These are phyloP conservation scores for Panthera leo DNA, from an alignment of 2,113 vertebrate genomes.

Conservation along the genomic window DNA sequence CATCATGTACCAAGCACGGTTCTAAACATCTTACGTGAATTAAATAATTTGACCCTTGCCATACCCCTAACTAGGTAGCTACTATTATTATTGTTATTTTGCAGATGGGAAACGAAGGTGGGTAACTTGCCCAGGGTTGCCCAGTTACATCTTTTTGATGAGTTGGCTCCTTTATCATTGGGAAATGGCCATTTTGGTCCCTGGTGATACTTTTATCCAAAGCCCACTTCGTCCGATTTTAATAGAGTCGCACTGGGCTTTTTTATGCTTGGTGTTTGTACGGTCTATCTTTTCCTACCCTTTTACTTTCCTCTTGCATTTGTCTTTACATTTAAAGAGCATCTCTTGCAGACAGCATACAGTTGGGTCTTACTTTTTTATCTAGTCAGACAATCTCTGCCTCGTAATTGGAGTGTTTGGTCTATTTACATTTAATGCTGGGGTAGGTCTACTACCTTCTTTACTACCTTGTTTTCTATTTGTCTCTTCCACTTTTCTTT, in stretches of 20 bases:
- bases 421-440: constrained; percentile 17
- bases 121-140: not conserved
- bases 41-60: not conserved
- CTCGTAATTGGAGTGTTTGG: not conserved
- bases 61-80: not conserved
- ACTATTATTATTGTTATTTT: not conserved
- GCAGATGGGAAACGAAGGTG: not conserved
- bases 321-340: not conserved
- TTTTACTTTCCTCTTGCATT: not conserved
- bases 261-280: not conserved
- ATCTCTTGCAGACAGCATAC: not conserved
- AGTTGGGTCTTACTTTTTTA: not conserved
- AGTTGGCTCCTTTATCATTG: not conserved
- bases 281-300: not conserved
- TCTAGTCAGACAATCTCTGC: not conserved
- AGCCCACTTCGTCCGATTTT: not conserved
- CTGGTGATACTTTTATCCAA: not conserved
- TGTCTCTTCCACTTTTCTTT: not conserved
- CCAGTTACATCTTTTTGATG: not conserved
- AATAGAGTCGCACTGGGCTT: not conserved
- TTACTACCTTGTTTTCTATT: not conserved
- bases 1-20: not conserved
- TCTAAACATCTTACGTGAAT: not conserved
- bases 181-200: not conserved
- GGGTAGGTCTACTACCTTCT: not conserved